A percentile compares a stretch with the other conserved stretches of the same genome.
Evolutionary conservation across 2,113 vertebrate genomes (phyloP).

Genomic region (Opisthocomus hoazin): DNA sequence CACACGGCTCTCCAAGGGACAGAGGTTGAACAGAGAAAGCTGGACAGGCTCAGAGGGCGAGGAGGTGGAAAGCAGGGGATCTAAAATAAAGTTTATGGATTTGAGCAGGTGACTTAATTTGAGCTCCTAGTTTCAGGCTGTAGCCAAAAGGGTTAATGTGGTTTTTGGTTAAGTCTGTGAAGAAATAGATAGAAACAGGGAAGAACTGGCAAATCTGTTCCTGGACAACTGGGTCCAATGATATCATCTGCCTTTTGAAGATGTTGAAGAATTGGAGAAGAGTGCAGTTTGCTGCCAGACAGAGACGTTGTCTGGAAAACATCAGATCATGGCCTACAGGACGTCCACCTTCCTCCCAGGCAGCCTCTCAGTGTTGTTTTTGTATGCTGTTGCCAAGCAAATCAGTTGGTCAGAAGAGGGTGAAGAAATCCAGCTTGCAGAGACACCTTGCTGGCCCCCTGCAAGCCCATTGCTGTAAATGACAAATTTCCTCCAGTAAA

Average conservation of each 20-base stretch:
- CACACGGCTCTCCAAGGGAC: neutral
- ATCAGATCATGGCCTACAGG: neutral
- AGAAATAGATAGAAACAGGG: neutral
- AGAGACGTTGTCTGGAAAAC: constrained; percentile 1
- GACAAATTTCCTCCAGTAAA: neutral
- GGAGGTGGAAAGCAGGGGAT: neutral
- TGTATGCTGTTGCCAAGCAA: neutral
- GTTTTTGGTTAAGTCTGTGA: neutral
- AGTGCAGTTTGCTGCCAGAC: neutral
- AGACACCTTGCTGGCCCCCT: neutral
- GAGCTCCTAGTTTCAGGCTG: neutral
- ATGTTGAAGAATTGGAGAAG: neutral
- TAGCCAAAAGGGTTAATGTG: neutral
- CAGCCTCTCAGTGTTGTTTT: neutral
- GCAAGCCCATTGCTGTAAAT: neutral
- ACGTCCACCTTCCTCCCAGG: neutral
- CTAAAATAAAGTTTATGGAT: neutral
- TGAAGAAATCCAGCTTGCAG: constrained; percentile 20
- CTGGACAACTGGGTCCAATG: neutral
- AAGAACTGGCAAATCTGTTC: neutral
- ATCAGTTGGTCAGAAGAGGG: neutral
- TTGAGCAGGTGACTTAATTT: neutral
- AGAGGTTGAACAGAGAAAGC: neutral
- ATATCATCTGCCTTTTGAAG: neutral
- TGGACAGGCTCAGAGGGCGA: neutral